Base-by-base conservation (phyloP, 1,140 invertebrate species). In the Megalopta genalis region DNA sequence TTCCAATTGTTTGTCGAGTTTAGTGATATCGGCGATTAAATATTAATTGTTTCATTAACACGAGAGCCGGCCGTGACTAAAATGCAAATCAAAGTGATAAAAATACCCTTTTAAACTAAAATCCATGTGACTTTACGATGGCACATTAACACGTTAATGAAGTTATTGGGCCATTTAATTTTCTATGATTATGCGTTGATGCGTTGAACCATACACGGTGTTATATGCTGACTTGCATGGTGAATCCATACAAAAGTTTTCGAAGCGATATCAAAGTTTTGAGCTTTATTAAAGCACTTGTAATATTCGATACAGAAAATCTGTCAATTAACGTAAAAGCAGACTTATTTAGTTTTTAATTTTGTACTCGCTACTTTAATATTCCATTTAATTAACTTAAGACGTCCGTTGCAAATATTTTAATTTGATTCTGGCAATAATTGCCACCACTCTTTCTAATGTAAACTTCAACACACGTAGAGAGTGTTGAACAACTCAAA, bases 1-100 rank as follows among this genome's bases (percentile, higher is more conserved):
- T 77, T 27, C 42, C 32, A 27, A 77, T 63, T 70, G 59, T 77
- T 77, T 23, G 59, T 42, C 59, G 63, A 25, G 69, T 46, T 59
- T 18, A 12, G 54, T 16, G 27, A 63, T 46, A 27, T 3, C 27
- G n/a, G n/a, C 42, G 63, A 63, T 70, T 77, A 77, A 70, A 77
- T 70, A 77, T 62, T 70, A 66, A 75, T 23, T 64, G 62, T 77
- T 70, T 63, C 75, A 49, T 70, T 77, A 77, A 49, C 59, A 21
- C 16, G 18, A 0, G 27, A 0, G 27, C 37, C 69, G 62, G 52
- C 23, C 1, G 18, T 32, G 6, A 49, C 37, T 23, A 16, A 63
- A 63, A 69, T 70, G 66, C 59, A 70, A 69, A 77, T 77, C 5
- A 2, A 0, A 9, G 49, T 8, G n/a, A 54, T 60, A 32, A 32